phyloP scores from a whole-genome alignment of 2,113 vertebrate species.

The Serinus canaria region DNA sequence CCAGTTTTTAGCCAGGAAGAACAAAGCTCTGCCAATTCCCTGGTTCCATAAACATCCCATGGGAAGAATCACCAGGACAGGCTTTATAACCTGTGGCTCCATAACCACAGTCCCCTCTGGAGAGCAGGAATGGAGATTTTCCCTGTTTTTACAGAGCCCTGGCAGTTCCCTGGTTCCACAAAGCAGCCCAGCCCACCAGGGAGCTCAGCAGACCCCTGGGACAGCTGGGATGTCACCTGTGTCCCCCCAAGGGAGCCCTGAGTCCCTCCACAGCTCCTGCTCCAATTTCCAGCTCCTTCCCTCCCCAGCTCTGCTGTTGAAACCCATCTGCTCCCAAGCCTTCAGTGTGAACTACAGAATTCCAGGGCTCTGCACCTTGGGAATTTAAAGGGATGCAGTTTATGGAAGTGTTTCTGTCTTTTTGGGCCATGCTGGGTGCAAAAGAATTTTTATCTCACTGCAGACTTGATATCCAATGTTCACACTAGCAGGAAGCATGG shows the following conservation, averaged over 20 bases:
- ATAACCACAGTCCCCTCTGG: neutral
- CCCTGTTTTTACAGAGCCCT: neutral
- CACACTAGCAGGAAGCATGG: accelerated
- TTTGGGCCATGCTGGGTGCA: neutral
- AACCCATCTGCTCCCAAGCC: neutral
- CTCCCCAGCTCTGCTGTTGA: neutral
- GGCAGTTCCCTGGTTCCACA: neutral
- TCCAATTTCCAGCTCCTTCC: neutral
- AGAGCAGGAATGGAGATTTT: neutral
- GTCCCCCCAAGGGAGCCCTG: neutral
- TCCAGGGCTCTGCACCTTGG: neutral
- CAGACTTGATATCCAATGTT: neutral
- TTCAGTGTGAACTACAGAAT: neutral
- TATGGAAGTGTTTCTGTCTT: neutral
- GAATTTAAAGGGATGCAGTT: neutral
- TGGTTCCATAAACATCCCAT: too few species aligned
- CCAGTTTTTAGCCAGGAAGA: too few species aligned
- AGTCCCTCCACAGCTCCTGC: neutral
- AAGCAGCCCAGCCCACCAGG: neutral
- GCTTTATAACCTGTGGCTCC: neutral
- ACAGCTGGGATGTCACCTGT: neutral
- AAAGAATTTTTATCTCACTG: neutral
- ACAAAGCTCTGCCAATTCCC: too few species aligned
- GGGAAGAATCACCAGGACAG: too few species aligned
- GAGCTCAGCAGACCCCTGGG: neutral